These are phyloP conservation scores for Galago senegalensis DNA, from an alignment of 2,797 vertebrate genomes.

Conservation along the genomic window DNA sequence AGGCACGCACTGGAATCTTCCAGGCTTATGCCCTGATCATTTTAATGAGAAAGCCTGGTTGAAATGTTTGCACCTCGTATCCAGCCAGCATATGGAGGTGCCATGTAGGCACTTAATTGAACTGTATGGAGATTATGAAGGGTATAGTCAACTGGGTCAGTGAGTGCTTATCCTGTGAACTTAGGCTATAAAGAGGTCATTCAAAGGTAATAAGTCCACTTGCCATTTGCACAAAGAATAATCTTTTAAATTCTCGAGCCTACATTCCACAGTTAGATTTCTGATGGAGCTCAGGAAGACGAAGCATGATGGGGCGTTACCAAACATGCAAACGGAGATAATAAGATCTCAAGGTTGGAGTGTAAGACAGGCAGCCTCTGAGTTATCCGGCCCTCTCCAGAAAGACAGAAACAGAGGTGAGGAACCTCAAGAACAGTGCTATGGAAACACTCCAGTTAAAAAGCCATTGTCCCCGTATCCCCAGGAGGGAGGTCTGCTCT, in stretches of 20 bases:
- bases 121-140: constrained; percentile 74
- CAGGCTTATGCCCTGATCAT: constrained; percentile 72
- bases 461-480: not conserved
- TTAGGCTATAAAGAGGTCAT: constrained; percentile 48
- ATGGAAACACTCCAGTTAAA: not conserved
- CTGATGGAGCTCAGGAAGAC: not conserved
- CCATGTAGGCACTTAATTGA: constrained; percentile 70
- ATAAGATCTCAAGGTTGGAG: not conserved
- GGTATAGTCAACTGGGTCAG: constrained; percentile 57
- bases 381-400: not conserved
- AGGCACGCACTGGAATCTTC: constrained; percentile 67
- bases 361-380: not conserved
- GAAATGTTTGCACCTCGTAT: constrained; percentile 72
- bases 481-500: not conserved
- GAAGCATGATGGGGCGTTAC: not conserved
- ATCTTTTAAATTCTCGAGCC: constrained; percentile 19
- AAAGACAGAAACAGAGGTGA: not conserved
- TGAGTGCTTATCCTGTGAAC: constrained; percentile 59
- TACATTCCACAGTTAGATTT: not conserved
- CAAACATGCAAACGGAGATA: not conserved
- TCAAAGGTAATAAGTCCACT: constrained; percentile 53
- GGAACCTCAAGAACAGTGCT: not conserved
- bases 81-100: constrained; percentile 74
- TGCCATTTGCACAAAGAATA: constrained; percentile 44
- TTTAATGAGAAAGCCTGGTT: constrained; percentile 76